phyloP scores from a whole-genome alignment of 2,888 invertebrate species.

The Trisateles emortualis region DNA sequence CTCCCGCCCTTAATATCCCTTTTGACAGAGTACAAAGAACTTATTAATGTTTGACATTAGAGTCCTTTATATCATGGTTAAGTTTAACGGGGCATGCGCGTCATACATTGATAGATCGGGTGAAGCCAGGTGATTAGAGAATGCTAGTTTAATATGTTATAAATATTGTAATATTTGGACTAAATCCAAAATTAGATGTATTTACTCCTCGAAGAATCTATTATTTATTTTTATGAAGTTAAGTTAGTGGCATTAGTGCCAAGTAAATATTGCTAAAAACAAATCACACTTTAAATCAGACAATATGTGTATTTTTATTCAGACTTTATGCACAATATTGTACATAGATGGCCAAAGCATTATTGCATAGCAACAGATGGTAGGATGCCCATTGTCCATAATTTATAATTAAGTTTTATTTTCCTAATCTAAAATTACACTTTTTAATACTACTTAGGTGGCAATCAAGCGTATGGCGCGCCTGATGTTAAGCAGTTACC shows the following conservation, averaged over 20 bases:
- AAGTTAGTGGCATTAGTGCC: background rate
- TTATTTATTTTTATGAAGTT: background rate
- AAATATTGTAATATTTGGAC: slow-evolving; percentile 27
- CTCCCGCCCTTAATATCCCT: slow-evolving; percentile 32
- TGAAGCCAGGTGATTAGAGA: slow-evolving; percentile 39
- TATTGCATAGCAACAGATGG: too few relatives aligned
- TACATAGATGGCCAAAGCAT: too few relatives aligned
- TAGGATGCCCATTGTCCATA: too few relatives aligned
- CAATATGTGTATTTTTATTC: too few relatives aligned
- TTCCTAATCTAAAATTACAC: too few relatives aligned
- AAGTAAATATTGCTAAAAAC: background rate
- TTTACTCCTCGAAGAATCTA: background rate
- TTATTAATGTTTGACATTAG: slow-evolving; percentile 41
- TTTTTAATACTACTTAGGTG: too few relatives aligned
- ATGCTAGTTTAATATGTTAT: slow-evolving; percentile 25
- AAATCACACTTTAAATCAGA: too few relatives aligned
- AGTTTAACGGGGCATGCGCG: slow-evolving; percentile 62
- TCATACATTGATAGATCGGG: slow-evolving; percentile 52
- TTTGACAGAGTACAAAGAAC: slow-evolving; percentile 48
- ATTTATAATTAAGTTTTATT: too few relatives aligned
- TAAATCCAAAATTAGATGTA: slow-evolving; percentile 11
- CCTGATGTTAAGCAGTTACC: too few relatives aligned
- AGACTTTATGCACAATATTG: too few relatives aligned
- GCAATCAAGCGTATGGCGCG: too few relatives aligned
- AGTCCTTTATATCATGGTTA: slow-evolving; percentile 52